These are phyloP conservation scores for Coleophora deauratella DNA, from an alignment of 2,888 invertebrate genomes.

Conservation along the genomic window DNA sequence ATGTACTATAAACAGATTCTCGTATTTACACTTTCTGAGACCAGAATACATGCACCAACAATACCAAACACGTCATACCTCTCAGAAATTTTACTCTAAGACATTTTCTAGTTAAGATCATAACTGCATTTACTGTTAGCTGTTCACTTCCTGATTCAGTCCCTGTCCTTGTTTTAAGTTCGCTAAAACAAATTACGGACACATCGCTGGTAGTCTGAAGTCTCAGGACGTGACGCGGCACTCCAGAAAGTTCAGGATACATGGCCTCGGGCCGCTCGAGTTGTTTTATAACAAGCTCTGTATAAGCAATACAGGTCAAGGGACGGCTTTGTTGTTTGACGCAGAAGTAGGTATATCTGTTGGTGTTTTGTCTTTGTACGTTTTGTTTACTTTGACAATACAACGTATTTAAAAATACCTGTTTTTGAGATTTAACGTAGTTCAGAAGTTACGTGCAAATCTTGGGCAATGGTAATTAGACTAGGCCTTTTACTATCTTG, in stretches of 20 bases:
- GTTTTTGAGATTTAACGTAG: too few relatives aligned
- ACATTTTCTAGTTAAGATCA: neutral
- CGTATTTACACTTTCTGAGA: too few relatives aligned
- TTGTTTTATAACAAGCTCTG: neutral
- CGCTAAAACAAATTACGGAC: slow-evolving; percentile 11
- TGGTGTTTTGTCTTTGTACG: too few relatives aligned
- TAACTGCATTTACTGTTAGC: neutral
- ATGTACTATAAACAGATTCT: too few relatives aligned
- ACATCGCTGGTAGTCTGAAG: slow-evolving; percentile 5
- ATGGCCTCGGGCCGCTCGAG: neutral
- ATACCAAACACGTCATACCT: too few relatives aligned
- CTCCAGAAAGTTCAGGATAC: slow-evolving; percentile 2
- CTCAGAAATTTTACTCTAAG: neutral
- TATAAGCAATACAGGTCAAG: neutral
- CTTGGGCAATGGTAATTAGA: too few relatives aligned
- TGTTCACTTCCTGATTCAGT: too few relatives aligned
- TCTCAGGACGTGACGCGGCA: slow-evolving; percentile 5
- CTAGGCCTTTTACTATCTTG: too few relatives aligned
- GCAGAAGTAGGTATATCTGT: neutral
- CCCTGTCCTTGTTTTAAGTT: slow-evolving; percentile 9
- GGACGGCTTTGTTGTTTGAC: neutral
- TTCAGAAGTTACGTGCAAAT: too few relatives aligned
- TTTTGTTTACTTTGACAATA: too few relatives aligned
- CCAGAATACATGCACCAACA: too few relatives aligned
- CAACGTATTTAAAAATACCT: too few relatives aligned